phyloP scores from a whole-genome alignment of 2,113 vertebrate species.

The Thamnophis sirtalis region DNA sequence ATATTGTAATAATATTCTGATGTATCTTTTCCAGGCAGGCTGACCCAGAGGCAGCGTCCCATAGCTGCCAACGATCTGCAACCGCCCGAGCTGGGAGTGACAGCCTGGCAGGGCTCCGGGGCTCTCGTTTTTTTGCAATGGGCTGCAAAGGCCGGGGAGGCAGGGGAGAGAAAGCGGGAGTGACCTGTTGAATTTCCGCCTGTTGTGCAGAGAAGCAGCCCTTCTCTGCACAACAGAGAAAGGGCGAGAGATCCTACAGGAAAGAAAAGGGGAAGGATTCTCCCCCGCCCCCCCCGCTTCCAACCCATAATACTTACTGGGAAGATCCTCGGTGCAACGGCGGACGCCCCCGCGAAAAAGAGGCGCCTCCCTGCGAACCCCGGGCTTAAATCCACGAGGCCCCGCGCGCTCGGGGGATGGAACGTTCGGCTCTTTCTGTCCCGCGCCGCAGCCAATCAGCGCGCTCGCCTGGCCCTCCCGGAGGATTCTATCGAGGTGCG shows the following conservation, averaged over 20 bases:
- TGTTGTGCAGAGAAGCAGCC: neutral
- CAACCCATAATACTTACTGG: neutral
- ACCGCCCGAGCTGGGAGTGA: too few species aligned
- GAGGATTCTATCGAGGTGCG: too few species aligned
- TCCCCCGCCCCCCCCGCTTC: accelerated
- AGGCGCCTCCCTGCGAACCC: too few species aligned
- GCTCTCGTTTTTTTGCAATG: neutral
- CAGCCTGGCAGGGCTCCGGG: too few species aligned
- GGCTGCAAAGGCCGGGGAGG: neutral
- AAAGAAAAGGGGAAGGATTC: neutral
- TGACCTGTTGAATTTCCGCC: neutral
- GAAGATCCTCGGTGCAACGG: neutral
- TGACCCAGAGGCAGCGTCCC: neutral
- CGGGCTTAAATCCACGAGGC: neutral
- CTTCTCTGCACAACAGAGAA: too few species aligned
- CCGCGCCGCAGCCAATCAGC: neutral
- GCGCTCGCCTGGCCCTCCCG: neutral
- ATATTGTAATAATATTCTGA: neutral
- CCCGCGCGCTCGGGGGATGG: slow-evolving; percentile 9
- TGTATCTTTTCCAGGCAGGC: neutral
- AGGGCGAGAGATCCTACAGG: neutral
- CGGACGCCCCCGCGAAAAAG: neutral
- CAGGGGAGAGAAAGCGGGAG: too few species aligned
- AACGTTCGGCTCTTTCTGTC: neutral
- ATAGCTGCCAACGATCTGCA: neutral